Evolutionary conservation across 2,113 vertebrate genomes (phyloP).

Genomic region (Lonchura striata): DNA sequence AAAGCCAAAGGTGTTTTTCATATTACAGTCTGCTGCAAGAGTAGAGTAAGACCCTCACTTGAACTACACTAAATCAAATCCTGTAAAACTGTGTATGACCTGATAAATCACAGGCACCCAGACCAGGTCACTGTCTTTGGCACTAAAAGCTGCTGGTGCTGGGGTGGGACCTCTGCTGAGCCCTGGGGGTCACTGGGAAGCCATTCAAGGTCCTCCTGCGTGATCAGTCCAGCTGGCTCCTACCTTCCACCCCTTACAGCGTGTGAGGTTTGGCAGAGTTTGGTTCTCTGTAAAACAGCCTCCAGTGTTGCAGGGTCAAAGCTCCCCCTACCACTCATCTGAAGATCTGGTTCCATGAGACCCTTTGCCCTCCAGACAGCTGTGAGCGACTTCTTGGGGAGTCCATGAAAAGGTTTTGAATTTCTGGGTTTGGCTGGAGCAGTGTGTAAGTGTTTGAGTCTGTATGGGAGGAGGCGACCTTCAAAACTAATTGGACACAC

Average conservation of each 20-base stretch:
- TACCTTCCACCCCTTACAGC: not conserved
- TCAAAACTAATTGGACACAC: constrained; percentile 40
- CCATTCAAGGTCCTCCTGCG: not conserved
- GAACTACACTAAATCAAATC: not conserved
- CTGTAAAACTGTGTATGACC: not conserved
- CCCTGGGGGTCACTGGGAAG: not conserved
- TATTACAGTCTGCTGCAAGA: not conserved
- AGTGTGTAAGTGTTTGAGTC: not conserved
- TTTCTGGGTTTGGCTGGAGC: constrained; percentile 11
- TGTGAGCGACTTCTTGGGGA: not conserved
- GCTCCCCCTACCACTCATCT: not conserved
- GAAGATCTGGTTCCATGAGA: not conserved
- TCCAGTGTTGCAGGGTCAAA: accelerated
- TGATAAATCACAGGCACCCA: not conserved
- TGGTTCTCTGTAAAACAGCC: not conserved
- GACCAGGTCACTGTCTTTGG: not conserved
- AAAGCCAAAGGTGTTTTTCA: not conserved
- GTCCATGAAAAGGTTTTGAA: not conserved
- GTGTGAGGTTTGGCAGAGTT: constrained; percentile 9
- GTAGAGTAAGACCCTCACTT: not conserved
- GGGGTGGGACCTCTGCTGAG: not conserved
- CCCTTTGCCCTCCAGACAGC: not conserved
- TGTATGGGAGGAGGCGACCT: constrained; percentile 16
- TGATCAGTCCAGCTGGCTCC: not conserved
- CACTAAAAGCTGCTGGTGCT: not conserved